Evolutionary conservation across 1,140 invertebrate genomes (phyloP).

Genomic region (Zaprionus nigranus): DNA sequence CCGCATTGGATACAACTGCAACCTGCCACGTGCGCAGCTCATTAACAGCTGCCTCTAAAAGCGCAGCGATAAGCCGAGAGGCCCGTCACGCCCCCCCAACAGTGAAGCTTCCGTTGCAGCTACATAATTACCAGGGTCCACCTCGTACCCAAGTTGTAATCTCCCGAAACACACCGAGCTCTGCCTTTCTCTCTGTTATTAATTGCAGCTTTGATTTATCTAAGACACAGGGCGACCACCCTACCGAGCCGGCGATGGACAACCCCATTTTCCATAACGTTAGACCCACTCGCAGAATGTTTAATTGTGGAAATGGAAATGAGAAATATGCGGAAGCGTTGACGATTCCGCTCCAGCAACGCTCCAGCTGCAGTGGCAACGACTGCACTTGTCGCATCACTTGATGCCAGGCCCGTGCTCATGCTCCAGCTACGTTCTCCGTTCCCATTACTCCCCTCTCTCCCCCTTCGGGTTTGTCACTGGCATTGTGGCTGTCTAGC

Average conservation of each 20-base stretch:
- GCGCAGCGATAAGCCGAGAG: neutral
- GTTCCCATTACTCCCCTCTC: neutral
- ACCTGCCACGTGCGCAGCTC: neutral
- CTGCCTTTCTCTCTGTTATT: constrained; percentile 46
- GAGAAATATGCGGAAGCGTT: constrained; percentile 83
- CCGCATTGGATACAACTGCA: neutral
- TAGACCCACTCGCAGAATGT: constrained; percentile 65
- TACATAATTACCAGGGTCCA: constrained; percentile 71
- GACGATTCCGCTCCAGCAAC: constrained; percentile 74
- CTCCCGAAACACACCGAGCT: neutral
- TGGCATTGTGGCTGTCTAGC: constrained; percentile 64
- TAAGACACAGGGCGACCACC: constrained; percentile 49
- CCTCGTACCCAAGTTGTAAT: constrained; percentile 28
- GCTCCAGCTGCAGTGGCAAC: constrained; percentile 44
- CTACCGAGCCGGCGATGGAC: constrained; percentile 3
- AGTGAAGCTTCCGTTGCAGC: constrained; percentile 2
- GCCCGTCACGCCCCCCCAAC: neutral
- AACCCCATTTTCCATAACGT: constrained; percentile 69
- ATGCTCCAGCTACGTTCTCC: constrained; percentile 17
- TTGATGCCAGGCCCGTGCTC: constrained; percentile 61
- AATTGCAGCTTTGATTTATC: constrained; percentile 80
- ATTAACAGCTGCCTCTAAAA: constrained; percentile 7
- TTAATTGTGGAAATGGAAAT: constrained; percentile 83
- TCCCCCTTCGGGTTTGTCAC: constrained; percentile 59
- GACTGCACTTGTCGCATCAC: constrained; percentile 81